These are phyloP conservation scores for Drosophila prostipennis DNA, from an alignment of 2,888 invertebrate genomes.

Conservation along the genomic window DNA sequence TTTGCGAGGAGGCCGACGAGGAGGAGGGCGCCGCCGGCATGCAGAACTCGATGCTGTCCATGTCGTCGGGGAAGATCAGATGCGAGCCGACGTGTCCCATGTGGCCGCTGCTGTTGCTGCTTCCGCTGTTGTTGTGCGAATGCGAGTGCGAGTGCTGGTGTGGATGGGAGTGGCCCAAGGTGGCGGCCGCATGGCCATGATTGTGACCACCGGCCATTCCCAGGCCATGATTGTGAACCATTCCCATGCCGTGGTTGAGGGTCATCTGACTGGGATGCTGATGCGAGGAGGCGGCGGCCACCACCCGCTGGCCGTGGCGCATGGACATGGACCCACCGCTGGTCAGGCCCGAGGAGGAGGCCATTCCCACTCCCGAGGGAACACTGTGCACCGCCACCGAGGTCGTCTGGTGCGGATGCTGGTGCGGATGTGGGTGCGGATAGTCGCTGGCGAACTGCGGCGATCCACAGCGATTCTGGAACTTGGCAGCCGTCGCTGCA, in stretches of 20 bases:
- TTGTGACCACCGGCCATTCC: constrained; percentile 29
- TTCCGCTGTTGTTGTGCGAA: constrained; percentile 11
- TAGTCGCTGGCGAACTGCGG: constrained; percentile 88
- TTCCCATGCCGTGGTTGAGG: constrained; percentile 38
- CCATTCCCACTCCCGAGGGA: constrained; percentile 9
- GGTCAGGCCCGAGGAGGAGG: constrained; percentile 53
- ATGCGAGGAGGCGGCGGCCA: constrained; percentile 6
- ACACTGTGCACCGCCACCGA: constrained; percentile 49
- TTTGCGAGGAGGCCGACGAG: constrained; percentile 71
- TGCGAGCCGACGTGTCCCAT: constrained; percentile 59
- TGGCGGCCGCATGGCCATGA: constrained; percentile 57
- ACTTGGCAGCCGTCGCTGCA: constrained; percentile 72
- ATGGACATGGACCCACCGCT: constrained; percentile 66
- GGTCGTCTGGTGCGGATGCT: constrained; percentile 40
- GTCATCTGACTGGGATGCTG: constrained; percentile 46
- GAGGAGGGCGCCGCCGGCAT: constrained; percentile 79
- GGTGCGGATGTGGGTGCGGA: constrained; percentile 86
- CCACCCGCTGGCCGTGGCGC: constrained; percentile 59
- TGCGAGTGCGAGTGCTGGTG: constrained; percentile 46
- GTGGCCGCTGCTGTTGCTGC: constrained; percentile 20
- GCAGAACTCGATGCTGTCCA: constrained; percentile 84
- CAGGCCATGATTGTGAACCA: constrained; percentile 30
- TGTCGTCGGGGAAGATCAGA: constrained; percentile 82
- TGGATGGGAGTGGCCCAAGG: constrained; percentile 69
- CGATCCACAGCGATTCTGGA: constrained; percentile 83